A percentile compares a stretch with the other conserved stretches of the same genome.
phyloP scores from a whole-genome alignment of 37 sponge, comb jelly and placozoan genomes.

The Dysidea cf. avara region DNA sequence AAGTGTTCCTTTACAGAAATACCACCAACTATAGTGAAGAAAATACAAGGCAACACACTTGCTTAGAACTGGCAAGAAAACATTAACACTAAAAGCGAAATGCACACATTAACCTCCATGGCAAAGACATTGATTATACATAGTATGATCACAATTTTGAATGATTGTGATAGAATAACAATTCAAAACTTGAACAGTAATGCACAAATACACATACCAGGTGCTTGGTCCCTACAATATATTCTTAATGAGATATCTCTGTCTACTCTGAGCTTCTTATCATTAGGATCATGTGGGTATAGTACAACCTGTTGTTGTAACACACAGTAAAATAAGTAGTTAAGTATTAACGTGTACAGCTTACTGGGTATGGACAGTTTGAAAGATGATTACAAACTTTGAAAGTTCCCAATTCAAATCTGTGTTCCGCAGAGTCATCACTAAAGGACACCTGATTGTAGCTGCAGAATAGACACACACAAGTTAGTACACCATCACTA shows the following conservation, averaged over 20 bases:
- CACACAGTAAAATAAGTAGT: conserved; percentile 1
- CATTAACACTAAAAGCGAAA: no score
- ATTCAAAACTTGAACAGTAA: background rate
- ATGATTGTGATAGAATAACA: no score
- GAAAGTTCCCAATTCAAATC: conserved; percentile 83
- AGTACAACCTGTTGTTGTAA: conserved; percentile 78
- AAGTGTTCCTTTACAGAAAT: conserved; percentile 92
- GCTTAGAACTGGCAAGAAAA: no score
- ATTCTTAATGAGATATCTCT: conserved; percentile 70
- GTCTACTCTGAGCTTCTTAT: conserved; percentile 64
- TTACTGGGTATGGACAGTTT: conserved; percentile 66
- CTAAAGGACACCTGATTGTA: conserved; percentile 64
- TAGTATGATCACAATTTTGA: no score
- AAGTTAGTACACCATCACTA: background rate
- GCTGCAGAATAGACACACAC: conserved; percentile 4
- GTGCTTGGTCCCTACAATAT: conserved; percentile 72
- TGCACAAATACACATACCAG: conserved; percentile 33
- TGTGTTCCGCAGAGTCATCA: conserved; percentile 87
- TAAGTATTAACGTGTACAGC: background rate
- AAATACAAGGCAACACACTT: no score
- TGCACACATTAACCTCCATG: no score
- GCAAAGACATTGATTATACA: no score
- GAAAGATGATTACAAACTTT: conserved; percentile 81
- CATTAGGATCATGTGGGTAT: conserved; percentile 65
- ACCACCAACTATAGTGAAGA: conserved; percentile 78